phyloP scores from a whole-genome alignment of 2,888 invertebrate genomes.

The Biston betularia region DNA sequence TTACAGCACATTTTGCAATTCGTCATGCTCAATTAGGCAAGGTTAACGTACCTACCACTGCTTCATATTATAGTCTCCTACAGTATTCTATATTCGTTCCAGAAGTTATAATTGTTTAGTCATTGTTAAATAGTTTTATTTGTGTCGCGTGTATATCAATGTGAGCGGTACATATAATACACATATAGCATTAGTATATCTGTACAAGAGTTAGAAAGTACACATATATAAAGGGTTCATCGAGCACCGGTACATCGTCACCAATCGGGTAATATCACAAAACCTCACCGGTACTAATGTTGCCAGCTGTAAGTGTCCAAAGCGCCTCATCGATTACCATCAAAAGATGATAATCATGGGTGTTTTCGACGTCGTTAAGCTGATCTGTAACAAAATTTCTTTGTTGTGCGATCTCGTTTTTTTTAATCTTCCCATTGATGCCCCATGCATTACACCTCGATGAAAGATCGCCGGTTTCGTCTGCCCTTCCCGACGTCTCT shows the following conservation, averaged over 20 bases:
- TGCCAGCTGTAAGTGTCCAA: conserved; percentile 81
- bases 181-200: conserved; percentile 46
- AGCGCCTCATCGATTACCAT: conserved; percentile 83
- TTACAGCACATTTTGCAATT: conserved; percentile 43
- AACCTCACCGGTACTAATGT: conserved; percentile 81
- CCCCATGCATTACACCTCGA: conserved; percentile 69
- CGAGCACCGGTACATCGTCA: conserved; percentile 69
- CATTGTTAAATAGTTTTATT: not conserved
- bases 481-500: conserved; percentile 43
- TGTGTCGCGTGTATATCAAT: conserved; percentile 15
- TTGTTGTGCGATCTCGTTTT: conserved; percentile 80
- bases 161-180: conserved; percentile 39
- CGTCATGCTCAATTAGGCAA: conserved; percentile 45
- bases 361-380: conserved; percentile 86
- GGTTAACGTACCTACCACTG: conserved; percentile 42
- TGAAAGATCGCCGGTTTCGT: conserved; percentile 61
- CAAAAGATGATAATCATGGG: conserved; percentile 86
- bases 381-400: conserved; percentile 85
- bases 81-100: conserved; percentile 1
- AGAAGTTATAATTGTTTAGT: not conserved
- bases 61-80: conserved; percentile 9
- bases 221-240: conserved; percentile 70
- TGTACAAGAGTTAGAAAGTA: conserved; percentile 51
- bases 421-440: conserved; percentile 63
- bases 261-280: conserved; percentile 62